phyloP scores from a whole-genome alignment of 2,797 vertebrate species.

The Acanthurus tractus region DNA sequence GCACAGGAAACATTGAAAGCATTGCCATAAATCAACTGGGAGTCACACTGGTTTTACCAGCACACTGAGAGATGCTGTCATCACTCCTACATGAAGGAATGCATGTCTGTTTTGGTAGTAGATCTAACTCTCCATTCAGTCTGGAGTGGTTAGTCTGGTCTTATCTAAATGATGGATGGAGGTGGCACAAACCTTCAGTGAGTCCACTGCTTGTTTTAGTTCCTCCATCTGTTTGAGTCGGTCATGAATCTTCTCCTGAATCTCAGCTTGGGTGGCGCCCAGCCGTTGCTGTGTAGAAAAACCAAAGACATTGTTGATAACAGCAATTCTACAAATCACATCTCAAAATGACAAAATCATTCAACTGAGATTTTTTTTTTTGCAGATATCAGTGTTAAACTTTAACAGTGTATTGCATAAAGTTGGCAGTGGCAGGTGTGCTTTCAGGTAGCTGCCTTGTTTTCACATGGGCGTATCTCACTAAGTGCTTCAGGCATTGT shows the following conservation, averaged over 20 bases:
- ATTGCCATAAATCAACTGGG: slow-evolving; percentile 37
- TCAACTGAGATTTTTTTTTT: not conserved
- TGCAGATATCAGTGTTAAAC: not conserved
- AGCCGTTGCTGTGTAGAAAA: slow-evolving; percentile 80
- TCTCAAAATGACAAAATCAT: not conserved
- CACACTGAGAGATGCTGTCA: slow-evolving; percentile 37
- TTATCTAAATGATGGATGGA: slow-evolving; percentile 41
- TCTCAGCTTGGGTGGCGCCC: slow-evolving; percentile 88
- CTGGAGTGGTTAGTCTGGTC: slow-evolving; percentile 50
- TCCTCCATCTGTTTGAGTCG: slow-evolving; percentile 89
- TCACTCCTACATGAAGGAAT: slow-evolving; percentile 55
- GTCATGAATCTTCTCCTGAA: slow-evolving; percentile 89
- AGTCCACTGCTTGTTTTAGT: slow-evolving; percentile 87
- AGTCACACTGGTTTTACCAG: slow-evolving; percentile 47
- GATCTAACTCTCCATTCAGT: slow-evolving; percentile 18
- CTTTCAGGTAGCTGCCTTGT: slow-evolving; percentile 9
- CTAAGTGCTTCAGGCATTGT: slow-evolving; percentile 29
- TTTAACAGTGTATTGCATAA: not conserved
- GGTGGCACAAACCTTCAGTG: slow-evolving; percentile 82
- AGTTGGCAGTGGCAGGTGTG: not conserved
- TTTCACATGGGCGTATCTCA: slow-evolving; percentile 47
- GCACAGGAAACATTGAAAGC: slow-evolving; percentile 19
- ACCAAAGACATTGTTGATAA: slow-evolving; percentile 24
- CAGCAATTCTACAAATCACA: not conserved
- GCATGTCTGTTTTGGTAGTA: slow-evolving; percentile 18